These are phyloP conservation scores for Lamproptera curius DNA, from an alignment of 2,888 invertebrate species.

Conservation along the genomic window DNA sequence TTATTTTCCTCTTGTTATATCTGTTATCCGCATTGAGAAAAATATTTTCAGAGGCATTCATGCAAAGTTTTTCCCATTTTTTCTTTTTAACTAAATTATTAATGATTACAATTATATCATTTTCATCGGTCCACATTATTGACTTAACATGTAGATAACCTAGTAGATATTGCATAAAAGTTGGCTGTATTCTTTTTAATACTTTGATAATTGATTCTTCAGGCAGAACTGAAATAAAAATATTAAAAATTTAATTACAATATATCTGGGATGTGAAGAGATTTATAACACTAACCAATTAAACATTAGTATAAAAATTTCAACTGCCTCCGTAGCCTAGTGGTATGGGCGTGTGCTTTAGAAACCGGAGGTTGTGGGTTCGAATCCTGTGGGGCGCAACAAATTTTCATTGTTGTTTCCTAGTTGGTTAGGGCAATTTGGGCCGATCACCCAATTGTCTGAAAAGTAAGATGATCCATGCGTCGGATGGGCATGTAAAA, in stretches of 20 bases:
- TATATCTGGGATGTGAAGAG: too few species aligned
- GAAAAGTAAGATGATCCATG: too few species aligned
- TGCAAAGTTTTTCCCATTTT: slow-evolving; percentile 41
- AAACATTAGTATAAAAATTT: too few species aligned
- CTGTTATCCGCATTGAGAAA: slow-evolving; percentile 30
- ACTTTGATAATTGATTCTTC: slow-evolving; percentile 45
- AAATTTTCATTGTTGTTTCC: too few species aligned
- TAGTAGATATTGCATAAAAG: slow-evolving; percentile 52
- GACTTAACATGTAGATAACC: slow-evolving; percentile 42
- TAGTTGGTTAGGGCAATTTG: too few species aligned
- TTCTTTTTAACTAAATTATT: slow-evolving; percentile 41
- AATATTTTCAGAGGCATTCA: slow-evolving; percentile 30
- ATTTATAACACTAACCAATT: too few species aligned
- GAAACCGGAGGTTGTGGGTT: too few species aligned
- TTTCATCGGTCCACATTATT: slow-evolving; percentile 39
- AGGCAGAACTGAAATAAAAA: slow-evolving; percentile 53
- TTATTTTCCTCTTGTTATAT: slow-evolving; percentile 32
- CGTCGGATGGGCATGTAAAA: too few species aligned
- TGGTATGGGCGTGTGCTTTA: too few species aligned
- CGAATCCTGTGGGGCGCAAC: too few species aligned
- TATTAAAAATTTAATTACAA: not conserved
- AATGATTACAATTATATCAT: slow-evolving; percentile 44
- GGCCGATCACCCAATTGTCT: too few species aligned
- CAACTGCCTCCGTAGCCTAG: too few species aligned
- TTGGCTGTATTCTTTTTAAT: slow-evolving; percentile 54